Base-by-base conservation (phyloP, 2,888 invertebrate genomes). In the Scrobipalpa costella region DNA sequence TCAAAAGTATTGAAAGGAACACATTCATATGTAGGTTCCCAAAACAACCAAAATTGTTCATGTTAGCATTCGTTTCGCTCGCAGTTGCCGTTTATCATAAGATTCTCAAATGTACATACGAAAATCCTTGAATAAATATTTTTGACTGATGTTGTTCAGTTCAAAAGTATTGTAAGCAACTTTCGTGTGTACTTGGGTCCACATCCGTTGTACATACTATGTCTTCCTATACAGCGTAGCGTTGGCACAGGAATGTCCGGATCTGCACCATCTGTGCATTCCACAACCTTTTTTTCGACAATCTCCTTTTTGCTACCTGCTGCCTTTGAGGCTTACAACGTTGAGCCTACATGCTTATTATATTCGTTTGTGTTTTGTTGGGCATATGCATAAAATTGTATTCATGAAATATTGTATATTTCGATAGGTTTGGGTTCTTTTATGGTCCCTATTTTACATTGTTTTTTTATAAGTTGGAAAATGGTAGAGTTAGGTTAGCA, bases 201-300 rank as follows among this genome's bases (percentile, higher is more conserved):
- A 68, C 62, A 71, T 71, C 68, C 69, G 69, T 59, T 50, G 52
- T 61, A 61, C 36, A 15, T 67, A 65, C 66, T 44, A 44, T 44
- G 70, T 63, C 71, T 77, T 78, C 74, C 78, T 80, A 74, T 78
- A 71, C 67, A 72, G 73, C 73, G 27, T 69, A 69, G 70, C 73
- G 70, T 72, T 71, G 75, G 68, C 71, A 68, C 68, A 76, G 76
- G 87, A 87, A 89, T 86, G 85, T 86, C 71, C 83, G 84, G 85
- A 87, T 80, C 84, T 78, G 79, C 84, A 79, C 86, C 90, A 91
- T 90, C 87, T 90, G 90, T 84, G 85, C 88, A 90, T 91, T 90
- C 90, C 88, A 77, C 71, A 71, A 72, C 69, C 75, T 82, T 87
- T 83, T 86, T 79, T 76, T 69, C 67, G 70, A 71, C 77, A 75